Percentiles rank a stretch among this genome's conserved stretches.
phyloP scores from a whole-genome alignment of 2,888 invertebrate genomes.

The Palloptera scutellata region DNA sequence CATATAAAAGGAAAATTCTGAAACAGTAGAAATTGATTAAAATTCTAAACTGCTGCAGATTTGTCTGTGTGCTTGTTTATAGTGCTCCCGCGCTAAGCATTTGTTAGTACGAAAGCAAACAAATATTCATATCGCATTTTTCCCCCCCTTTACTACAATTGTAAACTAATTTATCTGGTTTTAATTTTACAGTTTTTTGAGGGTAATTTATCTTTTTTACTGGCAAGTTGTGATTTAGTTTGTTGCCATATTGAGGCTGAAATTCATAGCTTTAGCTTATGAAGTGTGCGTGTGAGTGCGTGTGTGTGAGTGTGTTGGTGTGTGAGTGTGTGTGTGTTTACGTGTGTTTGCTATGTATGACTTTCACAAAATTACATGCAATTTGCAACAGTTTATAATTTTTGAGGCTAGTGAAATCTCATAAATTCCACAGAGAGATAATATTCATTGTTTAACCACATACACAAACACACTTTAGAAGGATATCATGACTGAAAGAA shows the following conservation, averaged over 20 bases:
- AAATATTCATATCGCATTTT: not conserved
- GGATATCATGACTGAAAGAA: too few relatives aligned
- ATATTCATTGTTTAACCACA: too few relatives aligned
- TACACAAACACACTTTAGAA: too few relatives aligned
- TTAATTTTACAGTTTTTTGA: conserved; percentile 44
- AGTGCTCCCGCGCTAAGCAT: not conserved
- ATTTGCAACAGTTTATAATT: conserved; percentile 42
- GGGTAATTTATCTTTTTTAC: conserved; percentile 51
- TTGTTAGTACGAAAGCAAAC: conserved; percentile 6
- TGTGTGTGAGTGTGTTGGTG: not conserved
- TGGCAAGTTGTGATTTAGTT: conserved; percentile 23
- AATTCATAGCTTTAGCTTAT: not conserved
- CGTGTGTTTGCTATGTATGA: not conserved
- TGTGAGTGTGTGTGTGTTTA: not conserved
- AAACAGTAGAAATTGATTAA: conserved; percentile 40
- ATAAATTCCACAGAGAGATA: too few relatives aligned
- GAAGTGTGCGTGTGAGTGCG: too few relatives aligned
- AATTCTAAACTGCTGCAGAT: conserved; percentile 12
- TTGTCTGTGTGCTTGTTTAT: conserved; percentile 5
- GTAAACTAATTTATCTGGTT: conserved; percentile 44
- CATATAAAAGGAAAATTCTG: conserved; percentile 53
- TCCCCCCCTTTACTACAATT: too few relatives aligned
- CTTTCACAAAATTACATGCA: conserved; percentile 32
- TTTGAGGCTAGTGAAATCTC: too few relatives aligned
- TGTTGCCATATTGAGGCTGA: not conserved